Evolutionary conservation across 2,113 vertebrate genomes (phyloP).

Genomic region (Thamnaconus septentrionalis): DNA sequence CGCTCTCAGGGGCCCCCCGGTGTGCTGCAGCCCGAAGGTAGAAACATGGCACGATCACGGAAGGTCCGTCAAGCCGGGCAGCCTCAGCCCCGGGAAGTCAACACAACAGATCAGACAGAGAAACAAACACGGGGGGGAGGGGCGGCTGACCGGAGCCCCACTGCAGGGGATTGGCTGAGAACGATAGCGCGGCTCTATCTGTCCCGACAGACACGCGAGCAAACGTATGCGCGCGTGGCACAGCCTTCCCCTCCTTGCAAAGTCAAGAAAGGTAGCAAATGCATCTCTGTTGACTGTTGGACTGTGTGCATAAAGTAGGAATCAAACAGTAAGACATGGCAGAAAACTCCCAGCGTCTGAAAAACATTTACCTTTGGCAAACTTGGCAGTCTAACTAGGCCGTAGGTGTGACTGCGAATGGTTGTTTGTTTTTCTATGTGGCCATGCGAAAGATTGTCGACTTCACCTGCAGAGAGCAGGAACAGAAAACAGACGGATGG

Average conservation of each 20-base stretch:
- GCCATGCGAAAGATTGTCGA: too few species aligned
- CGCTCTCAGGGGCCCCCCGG: conserved; percentile 10
- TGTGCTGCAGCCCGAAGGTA: conserved; percentile 42
- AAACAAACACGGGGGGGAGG: not conserved
- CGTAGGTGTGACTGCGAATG: too few species aligned
- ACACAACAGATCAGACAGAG: not conserved
- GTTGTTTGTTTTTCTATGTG: too few species aligned
- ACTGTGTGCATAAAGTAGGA: not conserved
- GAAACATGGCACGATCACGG: conserved; percentile 36
- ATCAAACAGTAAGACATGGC: too few species aligned
- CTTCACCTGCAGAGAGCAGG: too few species aligned
- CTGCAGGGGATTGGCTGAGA: conserved; percentile 40
- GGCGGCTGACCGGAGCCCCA: conserved; percentile 9
- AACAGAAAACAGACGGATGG: too few species aligned
- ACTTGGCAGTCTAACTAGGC: too few species aligned
- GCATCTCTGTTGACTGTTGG: not conserved
- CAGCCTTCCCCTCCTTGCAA: not conserved
- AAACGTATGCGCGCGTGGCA: conserved; percentile 1
- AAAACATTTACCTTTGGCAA: too few species aligned
- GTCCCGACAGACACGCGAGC: conserved; percentile 13
- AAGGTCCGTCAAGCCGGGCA: conserved; percentile 47
- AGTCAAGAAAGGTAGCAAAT: not conserved
- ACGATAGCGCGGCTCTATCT: conserved; percentile 23
- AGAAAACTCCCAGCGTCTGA: too few species aligned
- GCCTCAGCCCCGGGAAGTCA: conserved; percentile 25